Evolutionary conservation across 1,140 invertebrate genomes (phyloP), one percentile per base, ranked within the genome.

Genomic region (Nephila pilipes): DNA sequence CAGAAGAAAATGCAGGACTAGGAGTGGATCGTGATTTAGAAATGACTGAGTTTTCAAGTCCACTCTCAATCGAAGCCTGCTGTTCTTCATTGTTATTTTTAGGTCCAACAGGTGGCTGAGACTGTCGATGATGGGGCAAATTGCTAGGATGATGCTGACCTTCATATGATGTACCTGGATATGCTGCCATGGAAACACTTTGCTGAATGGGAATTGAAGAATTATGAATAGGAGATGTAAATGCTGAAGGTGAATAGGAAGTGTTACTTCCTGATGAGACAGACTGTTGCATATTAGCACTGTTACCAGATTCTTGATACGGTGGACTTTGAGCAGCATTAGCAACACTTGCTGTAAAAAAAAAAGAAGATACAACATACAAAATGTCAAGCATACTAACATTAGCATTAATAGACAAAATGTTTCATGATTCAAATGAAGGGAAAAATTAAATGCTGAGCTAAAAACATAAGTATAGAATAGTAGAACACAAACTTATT

Each of bases 181-280:
- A 93, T 58, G 65, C 83, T 18, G 91, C 83, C 75, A 87, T 87
- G n/a, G 29, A 46, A 38, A 60, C 75, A 69, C 65, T 91, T 54
- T 83, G 90, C 8, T 85, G 90, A 60, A 65, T 85, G 14, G 58
- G 18, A 10, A 57, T 29, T 32, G 87, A 89, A 57, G 90, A 85
- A 54, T 32, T 93, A 54, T 93, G 92, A n/a, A 81, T 89, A 16
- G 92, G 92, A 36, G 92, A 93, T 25, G 92, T 88, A 32, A 93
- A 93, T 20, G 92, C 69, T 2, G 92, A 81, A 6, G 92, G 65
- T 38, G 87, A 88, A 83, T 81, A 93, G n/a, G 92, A 79, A n/a
- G 92, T 69, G 32, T 83, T 89, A 36, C 54, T 65, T 46, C 69
- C 92, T 32, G 92, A 88, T 46, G 85, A 88, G 5, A 83, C 85